phyloP scores from a whole-genome alignment of 2,888 invertebrate genomes.

The Omphaloscelis lunosa region DNA sequence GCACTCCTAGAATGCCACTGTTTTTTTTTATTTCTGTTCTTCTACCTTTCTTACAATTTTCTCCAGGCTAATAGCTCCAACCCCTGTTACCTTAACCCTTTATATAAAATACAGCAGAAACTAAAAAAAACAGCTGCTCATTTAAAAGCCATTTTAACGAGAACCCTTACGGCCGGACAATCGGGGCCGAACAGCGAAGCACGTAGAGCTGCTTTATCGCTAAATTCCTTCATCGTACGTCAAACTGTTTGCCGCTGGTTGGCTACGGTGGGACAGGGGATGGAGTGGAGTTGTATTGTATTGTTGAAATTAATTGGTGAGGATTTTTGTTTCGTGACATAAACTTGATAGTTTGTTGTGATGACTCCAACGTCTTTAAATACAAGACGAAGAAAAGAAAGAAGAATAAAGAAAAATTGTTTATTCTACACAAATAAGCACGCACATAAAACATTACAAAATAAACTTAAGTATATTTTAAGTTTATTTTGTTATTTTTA shows the following conservation, averaged over 20 bases:
- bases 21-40: not conserved
- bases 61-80: not conserved
- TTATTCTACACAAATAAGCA: no score
- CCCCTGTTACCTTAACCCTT: constrained; percentile 19
- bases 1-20: no score
- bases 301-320: not conserved
- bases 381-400: not conserved
- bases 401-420: no score
- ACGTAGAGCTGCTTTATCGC: constrained; percentile 73
- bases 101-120: constrained; percentile 46
- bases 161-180: constrained; percentile 51
- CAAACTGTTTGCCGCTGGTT: constrained; percentile 73
- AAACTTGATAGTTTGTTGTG: not conserved
- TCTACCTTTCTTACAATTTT: not conserved
- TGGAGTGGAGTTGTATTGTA: constrained; percentile 60
- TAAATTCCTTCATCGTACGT: constrained; percentile 77
- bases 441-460: no score
- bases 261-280: constrained; percentile 59
- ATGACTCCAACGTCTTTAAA: not conserved
- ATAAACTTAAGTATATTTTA: no score
- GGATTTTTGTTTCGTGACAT: not conserved
- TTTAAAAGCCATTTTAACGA: constrained; percentile 69
- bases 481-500: no score
- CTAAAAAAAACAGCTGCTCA: constrained; percentile 62
- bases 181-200: constrained; percentile 61